These are phyloP conservation scores for Drosophila chauvacae DNA, from an alignment of 1,140 invertebrate genomes.

Conservation along the genomic window DNA sequence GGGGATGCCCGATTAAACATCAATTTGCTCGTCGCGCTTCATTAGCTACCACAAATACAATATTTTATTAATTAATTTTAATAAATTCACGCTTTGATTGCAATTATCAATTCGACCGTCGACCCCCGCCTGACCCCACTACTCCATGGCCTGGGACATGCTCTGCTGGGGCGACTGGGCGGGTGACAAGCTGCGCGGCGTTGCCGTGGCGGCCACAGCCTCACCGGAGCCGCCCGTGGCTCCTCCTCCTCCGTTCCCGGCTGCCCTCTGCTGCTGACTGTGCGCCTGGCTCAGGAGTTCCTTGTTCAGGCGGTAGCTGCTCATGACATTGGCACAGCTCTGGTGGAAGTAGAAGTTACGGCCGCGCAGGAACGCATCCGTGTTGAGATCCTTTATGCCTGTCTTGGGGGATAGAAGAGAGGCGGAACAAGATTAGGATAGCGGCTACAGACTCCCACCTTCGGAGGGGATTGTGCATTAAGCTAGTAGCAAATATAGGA, in stretches of 20 bases:
- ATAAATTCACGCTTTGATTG: conserved; percentile 81
- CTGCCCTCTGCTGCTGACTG: conserved; percentile 45
- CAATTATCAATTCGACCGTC: conserved; percentile 36
- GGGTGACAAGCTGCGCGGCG: conserved; percentile 68
- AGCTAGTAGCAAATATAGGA: conserved; percentile 13
- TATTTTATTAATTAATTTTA: conserved; percentile 74
- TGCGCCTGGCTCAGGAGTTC: conserved; percentile 74
- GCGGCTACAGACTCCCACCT: neutral
- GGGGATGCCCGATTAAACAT: conserved; percentile 57
- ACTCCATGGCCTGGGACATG: conserved; percentile 61
- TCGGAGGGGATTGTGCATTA: conserved; percentile 3
- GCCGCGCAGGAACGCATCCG: conserved; percentile 81
- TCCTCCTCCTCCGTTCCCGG: conserved; percentile 18
- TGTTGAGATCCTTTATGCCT: conserved; percentile 84
- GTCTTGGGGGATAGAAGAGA: conserved; percentile 70
- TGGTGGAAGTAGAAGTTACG: conserved; percentile 84
- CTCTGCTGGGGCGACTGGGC: conserved; percentile 74
- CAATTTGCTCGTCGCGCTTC: conserved; percentile 49
- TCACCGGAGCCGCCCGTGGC: conserved; percentile 13
- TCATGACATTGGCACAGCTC: conserved; percentile 84
- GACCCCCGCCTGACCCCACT: conserved; percentile 3
- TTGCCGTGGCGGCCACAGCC: conserved; percentile 43
- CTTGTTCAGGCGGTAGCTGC: conserved; percentile 78
- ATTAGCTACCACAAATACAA: conserved; percentile 72
- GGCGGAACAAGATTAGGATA: conserved; percentile 16